These are phyloP conservation scores for Neoaliturus tenellus DNA, from an alignment of 2,888 invertebrate species.

Conservation along the genomic window DNA sequence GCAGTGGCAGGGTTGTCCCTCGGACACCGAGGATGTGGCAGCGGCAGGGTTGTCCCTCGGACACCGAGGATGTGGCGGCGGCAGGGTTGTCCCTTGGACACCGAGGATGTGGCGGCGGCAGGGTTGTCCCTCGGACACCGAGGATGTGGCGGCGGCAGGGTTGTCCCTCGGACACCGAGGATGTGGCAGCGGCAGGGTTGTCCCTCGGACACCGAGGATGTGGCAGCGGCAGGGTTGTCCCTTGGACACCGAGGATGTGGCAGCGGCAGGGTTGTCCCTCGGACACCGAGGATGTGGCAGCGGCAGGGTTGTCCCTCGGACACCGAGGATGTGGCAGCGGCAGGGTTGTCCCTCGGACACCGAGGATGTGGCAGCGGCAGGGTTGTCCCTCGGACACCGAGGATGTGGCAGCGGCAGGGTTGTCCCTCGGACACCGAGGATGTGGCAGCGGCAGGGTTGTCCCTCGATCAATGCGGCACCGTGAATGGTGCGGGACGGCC, in stretches of 20 bases:
- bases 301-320: neutral
- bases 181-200: neutral
- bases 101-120: neutral
- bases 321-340: neutral
- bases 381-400: neutral
- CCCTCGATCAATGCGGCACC: conserved; percentile 13
- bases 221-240: neutral
- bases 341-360: neutral
- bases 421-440: neutral
- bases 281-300: neutral
- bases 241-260: neutral
- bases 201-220: neutral
- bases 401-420: neutral
- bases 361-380: neutral
- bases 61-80: neutral
- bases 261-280: no score
- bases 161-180: neutral
- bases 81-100: neutral
- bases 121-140: neutral
- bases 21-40: neutral
- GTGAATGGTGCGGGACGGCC: neutral
- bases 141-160: no score
- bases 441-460: neutral
- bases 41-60: neutral
- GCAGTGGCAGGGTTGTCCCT: no score